Conservation (phyloP, 2,113 vertebrate genomes). For the Microcebus ravelobensis region DNA sequence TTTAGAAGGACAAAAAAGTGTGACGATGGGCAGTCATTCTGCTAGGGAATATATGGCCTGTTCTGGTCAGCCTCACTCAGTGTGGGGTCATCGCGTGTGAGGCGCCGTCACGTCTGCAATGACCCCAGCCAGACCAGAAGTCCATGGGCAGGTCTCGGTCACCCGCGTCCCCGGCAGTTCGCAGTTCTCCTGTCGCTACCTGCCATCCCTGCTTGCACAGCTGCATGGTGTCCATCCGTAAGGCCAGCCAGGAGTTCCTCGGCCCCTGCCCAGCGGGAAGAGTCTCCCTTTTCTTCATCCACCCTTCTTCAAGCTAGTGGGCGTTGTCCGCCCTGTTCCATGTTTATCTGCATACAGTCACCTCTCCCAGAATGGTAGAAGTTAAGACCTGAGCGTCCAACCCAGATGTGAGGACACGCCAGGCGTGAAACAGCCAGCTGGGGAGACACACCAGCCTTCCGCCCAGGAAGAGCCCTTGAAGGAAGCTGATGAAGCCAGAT, state of each 20-base stretch:
- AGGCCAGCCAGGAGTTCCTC: background rate
- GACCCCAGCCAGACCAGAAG: background rate
- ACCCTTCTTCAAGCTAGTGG: no score
- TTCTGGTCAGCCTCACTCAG: rapidly evolving
- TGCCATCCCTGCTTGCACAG: rapidly evolving
- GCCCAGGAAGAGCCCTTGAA: background rate
- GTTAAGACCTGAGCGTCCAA: background rate
- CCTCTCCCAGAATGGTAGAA: rapidly evolving
- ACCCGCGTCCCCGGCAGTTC: rapidly evolving
- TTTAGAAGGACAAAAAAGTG: background rate
- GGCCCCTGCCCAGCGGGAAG: rapidly evolving
- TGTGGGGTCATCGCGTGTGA: rapidly evolving
- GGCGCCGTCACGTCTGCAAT: rapidly evolving
- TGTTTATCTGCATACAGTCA: rapidly evolving
- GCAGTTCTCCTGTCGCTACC: rapidly evolving
- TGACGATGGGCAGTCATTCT: rapidly evolving
- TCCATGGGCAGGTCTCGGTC: no score
- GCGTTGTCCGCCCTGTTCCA: rapidly evolving
- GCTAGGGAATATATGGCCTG: background rate
- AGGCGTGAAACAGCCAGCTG: background rate
- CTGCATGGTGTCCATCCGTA: rapidly evolving
- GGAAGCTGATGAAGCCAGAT: rapidly evolving
- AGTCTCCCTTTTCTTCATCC: background rate
- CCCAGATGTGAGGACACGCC: background rate
- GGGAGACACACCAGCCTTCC: background rate